Conservation (phyloP, 2,888 invertebrate genomes). For the Folsomia candida region DNA sequence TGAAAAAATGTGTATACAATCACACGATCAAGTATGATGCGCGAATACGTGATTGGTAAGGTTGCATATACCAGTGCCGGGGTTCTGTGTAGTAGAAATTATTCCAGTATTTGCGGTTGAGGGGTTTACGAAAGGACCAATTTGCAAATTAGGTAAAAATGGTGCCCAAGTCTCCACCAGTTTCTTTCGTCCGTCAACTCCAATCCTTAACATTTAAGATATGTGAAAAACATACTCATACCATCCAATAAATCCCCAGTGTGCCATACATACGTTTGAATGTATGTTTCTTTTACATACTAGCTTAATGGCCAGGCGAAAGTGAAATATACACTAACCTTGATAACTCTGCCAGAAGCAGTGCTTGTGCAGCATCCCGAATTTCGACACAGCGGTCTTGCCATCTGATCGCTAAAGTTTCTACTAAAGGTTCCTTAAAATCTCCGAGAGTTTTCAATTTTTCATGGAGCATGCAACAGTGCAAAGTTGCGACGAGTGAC, state of each 20-base stretch:
- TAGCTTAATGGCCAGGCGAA: too few relatives aligned
- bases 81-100: background rate
- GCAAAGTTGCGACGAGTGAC: slow-evolving; percentile 91
- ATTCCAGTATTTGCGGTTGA: slow-evolving; percentile 7
- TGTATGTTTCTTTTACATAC: too few relatives aligned
- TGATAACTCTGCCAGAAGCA: slow-evolving; percentile 87
- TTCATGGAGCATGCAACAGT: slow-evolving; percentile 92
- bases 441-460: slow-evolving; percentile 66
- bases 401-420: slow-evolving; percentile 96
- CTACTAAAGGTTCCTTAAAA: slow-evolving; percentile 93
- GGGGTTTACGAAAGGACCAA: slow-evolving; percentile 52
- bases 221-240: too few relatives aligned
- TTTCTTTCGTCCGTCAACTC: slow-evolving; percentile 84
- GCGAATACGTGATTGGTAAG: too few relatives aligned
- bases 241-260: too few relatives aligned
- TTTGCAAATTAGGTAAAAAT: slow-evolving; percentile 76
- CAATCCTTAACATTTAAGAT: too few relatives aligned
- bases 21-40: too few relatives aligned
- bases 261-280: too few relatives aligned
- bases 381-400: slow-evolving; percentile 96
- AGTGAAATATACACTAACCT: too few relatives aligned
- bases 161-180: slow-evolving; percentile 96
- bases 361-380: slow-evolving; percentile 92
- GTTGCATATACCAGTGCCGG: background rate
- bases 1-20: too few relatives aligned